phyloP scores from a whole-genome alignment of 2,113 vertebrate genomes.

The Lepisosteus oculatus region DNA sequence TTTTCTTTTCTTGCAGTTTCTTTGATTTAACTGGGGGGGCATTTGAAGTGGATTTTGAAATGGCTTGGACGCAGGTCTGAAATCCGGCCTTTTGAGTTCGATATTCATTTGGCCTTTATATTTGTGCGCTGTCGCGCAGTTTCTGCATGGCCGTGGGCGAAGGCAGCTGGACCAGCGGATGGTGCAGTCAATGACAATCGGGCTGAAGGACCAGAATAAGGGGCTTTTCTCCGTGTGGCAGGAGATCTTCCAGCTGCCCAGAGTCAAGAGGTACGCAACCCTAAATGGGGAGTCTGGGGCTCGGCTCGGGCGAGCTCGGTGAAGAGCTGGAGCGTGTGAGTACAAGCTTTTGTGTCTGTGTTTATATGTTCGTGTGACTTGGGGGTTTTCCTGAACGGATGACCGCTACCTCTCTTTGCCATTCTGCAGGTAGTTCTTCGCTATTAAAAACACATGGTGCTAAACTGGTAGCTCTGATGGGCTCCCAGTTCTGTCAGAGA shows the following conservation, averaged over 20 bases:
- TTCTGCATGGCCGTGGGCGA: constrained; percentile 80
- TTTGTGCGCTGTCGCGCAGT: constrained; percentile 59
- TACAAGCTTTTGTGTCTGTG: neutral
- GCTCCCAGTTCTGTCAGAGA: too few species aligned
- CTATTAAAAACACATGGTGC: too few species aligned
- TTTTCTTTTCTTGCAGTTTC: too few species aligned
- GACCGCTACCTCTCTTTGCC: too few species aligned
- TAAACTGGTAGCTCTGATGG: too few species aligned
- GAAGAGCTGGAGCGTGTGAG: neutral
- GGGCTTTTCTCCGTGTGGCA: constrained; percentile 93
- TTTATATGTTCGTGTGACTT: neutral
- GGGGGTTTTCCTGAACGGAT: too few species aligned
- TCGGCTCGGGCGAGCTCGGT: neutral
- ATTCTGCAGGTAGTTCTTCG: too few species aligned
- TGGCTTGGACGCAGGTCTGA: too few species aligned
- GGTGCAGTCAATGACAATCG: constrained; percentile 73
- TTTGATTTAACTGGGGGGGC: too few species aligned
- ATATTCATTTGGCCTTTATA: neutral
- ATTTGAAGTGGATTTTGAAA: too few species aligned
- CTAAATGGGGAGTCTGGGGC: too few species aligned
- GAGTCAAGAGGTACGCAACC: constrained; percentile 66
- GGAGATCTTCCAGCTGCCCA: constrained; percentile 91
- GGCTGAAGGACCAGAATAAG: constrained; percentile 93
- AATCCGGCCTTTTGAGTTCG: too few species aligned
- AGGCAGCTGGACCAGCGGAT: constrained; percentile 69